These are phyloP conservation scores for Epinotia brunnichana DNA, from an alignment of 2,888 invertebrate species.

Conservation along the genomic window DNA sequence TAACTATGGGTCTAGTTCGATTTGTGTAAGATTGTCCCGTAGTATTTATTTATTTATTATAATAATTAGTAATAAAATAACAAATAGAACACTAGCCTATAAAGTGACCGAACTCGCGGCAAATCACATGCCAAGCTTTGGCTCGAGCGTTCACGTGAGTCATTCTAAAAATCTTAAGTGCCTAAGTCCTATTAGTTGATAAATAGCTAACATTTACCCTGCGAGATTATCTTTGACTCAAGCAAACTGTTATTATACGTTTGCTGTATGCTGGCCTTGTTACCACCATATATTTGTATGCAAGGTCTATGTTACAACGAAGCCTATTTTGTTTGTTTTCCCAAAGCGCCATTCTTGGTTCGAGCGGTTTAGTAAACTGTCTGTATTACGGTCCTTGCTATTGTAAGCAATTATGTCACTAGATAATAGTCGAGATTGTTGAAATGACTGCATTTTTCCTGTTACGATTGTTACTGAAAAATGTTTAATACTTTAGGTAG, in stretches of 20 bases:
- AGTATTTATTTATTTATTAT: too few relatives aligned
- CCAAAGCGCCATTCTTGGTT: not conserved
- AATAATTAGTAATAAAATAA: too few relatives aligned
- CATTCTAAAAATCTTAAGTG: not conserved
- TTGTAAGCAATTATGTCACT: constrained; percentile 15
- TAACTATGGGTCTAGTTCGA: too few relatives aligned
- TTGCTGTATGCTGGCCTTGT: not conserved
- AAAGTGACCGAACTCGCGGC: too few relatives aligned
- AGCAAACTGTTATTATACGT: constrained; percentile 9
- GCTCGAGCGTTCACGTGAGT: not conserved
- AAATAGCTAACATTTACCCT: constrained; percentile 24
- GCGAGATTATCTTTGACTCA: constrained; percentile 4
- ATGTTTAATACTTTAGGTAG: not conserved
- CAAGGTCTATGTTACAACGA: not conserved
- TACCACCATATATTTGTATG: not conserved
- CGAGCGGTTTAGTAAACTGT: not conserved
- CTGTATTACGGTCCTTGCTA: not conserved
- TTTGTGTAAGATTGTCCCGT: too few relatives aligned
- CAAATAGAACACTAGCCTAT: too few relatives aligned
- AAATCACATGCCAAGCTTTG: not conserved
- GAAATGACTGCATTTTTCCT: constrained; percentile 11
- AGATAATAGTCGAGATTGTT: not conserved
- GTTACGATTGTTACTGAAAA: not conserved
- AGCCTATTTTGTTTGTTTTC: not conserved
- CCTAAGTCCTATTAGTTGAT: not conserved